Evolutionary conservation across 2,888 invertebrate species (phyloP), one percentile per base, ranked within the genome.

Genomic region (Campaea margaritaria): DNA sequence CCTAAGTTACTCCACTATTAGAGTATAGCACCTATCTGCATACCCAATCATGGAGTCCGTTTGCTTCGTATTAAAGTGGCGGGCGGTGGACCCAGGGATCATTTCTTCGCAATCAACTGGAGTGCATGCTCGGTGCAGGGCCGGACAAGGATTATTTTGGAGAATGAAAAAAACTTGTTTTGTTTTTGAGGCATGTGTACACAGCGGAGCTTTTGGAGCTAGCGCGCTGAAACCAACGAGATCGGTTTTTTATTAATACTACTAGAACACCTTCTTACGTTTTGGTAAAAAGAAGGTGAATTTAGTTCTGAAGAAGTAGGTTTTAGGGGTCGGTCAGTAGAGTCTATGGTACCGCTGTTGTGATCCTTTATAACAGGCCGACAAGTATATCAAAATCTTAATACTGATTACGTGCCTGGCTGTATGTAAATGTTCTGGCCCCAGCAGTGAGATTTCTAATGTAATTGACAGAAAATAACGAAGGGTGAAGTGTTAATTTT

Each of bases 381-480:
- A 34, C 11, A n/a, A n/a, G n/a, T n/a, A n/a, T n/a, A n/a, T n/a
- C n/a, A 38, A 38, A n/a, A 12, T n/a, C n/a, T 38, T 10, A 12
- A 12, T 38, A 14, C 53, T 50, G 48, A 51, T 42, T 58, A 13
- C 63, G 58, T 55, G 57, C 59, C 60, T 59, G 51, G 42, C 41
- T 57, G 65, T 83, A 87, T 86, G 87, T 85, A 87, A 85, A 87
- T 86, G 71, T 62, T 64, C 10, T 58, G 54, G 57, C 67, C 73
- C 73, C 74, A 51, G 64, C 64, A 83, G 78, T 80, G 76, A 83
- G 80, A 85, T 85, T 86, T 86, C 86, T 86, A 87, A 88, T 83
- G 88, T 85, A 87, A 88, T 88, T 86, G 87, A 85, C 83, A 75
- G 78, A 73, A 70, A 78, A 79, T 83, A 54, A 39, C 65, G 64